Evolutionary conservation across 1,140 invertebrate species (phyloP), one percentile per base, ranked within the genome.

Genomic region (Orussus abietinus): DNA sequence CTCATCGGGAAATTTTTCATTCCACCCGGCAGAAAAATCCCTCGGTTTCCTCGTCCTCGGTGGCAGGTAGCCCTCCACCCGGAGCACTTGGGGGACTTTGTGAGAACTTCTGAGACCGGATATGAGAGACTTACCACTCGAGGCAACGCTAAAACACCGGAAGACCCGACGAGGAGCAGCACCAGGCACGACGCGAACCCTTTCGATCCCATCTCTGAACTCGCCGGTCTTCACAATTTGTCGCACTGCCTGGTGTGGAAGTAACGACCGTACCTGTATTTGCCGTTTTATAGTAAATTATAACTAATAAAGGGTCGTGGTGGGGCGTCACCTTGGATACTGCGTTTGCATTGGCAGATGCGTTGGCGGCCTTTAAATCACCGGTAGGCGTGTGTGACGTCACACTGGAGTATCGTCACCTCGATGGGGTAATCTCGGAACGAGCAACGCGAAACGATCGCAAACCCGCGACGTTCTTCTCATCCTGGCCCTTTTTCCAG

Each of bases 241-340:
- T 32, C 29, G 18, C 7, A 13, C 17, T 13, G 12, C 53, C 15
- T 26, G 52, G 51, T 54, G 55, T 60, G 18, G 34, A 36, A 10
- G 34, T 36, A 20, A 36, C n/a, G n/a, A n/a, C n/a, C n/a, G n/a
- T n/a, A n/a, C n/a, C n/a, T n/a, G n/a, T n/a, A n/a, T 69, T 70
- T 68, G 63, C 65, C 65, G 67, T 73, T 73, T 73, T 73, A 72
- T 73, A 73, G 66, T 69, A 69, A 70, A 70, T 69, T 72, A 73
- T 73, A 71, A 72, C 69, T 73, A 73, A 68, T 66, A 69, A 59
- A 55, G 47, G 52, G 41, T 9, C 28, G 9, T 45, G 53, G 64
- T 57, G 67, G 60, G 58, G 64, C 56, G 57, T 66, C 48, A 64
- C 70, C 70, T 73, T 73, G 70, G 62, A 48, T 59, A 62, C 62